These are phyloP conservation scores for Pachymerium ferrugineum DNA, from an alignment of 2,888 invertebrate species.

Conservation along the genomic window DNA sequence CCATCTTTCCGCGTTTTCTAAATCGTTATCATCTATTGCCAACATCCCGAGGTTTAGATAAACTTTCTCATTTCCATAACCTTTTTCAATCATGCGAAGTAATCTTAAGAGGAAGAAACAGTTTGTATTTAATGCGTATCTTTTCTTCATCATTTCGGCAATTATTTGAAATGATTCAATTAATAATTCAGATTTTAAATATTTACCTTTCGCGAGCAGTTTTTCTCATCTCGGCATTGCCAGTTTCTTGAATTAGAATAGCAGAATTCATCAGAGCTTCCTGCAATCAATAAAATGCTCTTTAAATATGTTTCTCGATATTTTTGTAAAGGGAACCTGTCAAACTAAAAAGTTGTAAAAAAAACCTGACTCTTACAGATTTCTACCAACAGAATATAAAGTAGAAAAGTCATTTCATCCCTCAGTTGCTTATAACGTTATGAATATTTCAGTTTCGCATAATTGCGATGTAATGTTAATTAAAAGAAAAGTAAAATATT, in stretches of 20 bases:
- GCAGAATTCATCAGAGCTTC: slow-evolving; percentile 92
- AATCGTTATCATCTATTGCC: slow-evolving; percentile 90
- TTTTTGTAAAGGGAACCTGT: no score
- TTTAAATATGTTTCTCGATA: no score
- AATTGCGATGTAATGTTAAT: no score
- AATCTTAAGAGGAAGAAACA: slow-evolving; percentile 52
- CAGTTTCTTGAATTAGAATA: slow-evolving; percentile 75
- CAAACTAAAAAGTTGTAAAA: no score
- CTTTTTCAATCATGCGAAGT: slow-evolving; percentile 70
- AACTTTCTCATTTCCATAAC: slow-evolving; percentile 75
- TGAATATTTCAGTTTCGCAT: no score
- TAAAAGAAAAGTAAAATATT: no score
- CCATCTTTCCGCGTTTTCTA: slow-evolving; percentile 81
- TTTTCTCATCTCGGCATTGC: slow-evolving; percentile 28
- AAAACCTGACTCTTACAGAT: no score
- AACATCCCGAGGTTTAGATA: slow-evolving; percentile 95
- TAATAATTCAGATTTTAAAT: neutral
- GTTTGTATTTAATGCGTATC: neutral
- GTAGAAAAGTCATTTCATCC: no score
- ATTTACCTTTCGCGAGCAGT: slow-evolving; percentile 33
- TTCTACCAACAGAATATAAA: no score
- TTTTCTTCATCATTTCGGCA: neutral
- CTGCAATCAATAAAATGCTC: slow-evolving; percentile 53
- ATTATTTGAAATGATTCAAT: neutral
- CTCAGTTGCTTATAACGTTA: no score